phyloP scores from a whole-genome alignment of 2,113 vertebrate species.

The Octodon degus region DNA sequence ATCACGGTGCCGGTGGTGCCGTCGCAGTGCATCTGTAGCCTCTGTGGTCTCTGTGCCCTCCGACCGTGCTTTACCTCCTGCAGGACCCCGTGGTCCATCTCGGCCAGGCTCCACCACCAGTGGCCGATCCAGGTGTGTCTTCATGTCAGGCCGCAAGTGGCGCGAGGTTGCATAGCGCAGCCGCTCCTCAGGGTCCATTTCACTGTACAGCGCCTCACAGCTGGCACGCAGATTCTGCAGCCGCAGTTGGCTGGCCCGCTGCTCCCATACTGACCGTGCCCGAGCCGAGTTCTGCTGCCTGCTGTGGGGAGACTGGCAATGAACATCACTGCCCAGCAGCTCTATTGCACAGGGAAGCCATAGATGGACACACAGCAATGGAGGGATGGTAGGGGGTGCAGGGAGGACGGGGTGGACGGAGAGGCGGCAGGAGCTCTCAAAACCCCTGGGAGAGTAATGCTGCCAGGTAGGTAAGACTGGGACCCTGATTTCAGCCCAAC shows the following conservation, averaged over 20 bases:
- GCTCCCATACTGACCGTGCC: slow-evolving; percentile 96
- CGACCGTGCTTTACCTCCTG: slow-evolving; percentile 77
- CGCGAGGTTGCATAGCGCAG: slow-evolving; percentile 89
- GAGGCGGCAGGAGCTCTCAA: slow-evolving; percentile 15
- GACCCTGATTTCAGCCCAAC: rapidly evolving
- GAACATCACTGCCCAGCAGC: background rate
- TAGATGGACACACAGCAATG: slow-evolving; percentile 69
- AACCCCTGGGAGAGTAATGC: background rate
- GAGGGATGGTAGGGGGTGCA: slow-evolving; percentile 29
- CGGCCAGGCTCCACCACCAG: slow-evolving; percentile 91
- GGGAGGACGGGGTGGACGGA: slow-evolving; percentile 58
- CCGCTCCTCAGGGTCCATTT: slow-evolving; percentile 93
- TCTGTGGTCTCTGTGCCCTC: slow-evolving; percentile 84
- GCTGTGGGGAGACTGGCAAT: slow-evolving; percentile 83
- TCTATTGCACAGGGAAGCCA: slow-evolving; percentile 28
- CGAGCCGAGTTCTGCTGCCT: slow-evolving; percentile 95
- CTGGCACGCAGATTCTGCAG: slow-evolving; percentile 94
- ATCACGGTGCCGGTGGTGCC: slow-evolving; percentile 91
- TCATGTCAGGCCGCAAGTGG: slow-evolving; percentile 93
- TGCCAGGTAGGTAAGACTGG: background rate
- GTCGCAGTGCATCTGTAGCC: slow-evolving; percentile 80
- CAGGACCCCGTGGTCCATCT: slow-evolving; percentile 79
- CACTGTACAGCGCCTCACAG: slow-evolving; percentile 94
- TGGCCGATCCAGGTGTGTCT: slow-evolving; percentile 94
- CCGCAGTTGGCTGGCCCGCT: slow-evolving; percentile 94